Evolutionary conservation across 2,797 vertebrate genomes (phyloP).

Genomic region (Melanotaenia nigrans): DNA sequence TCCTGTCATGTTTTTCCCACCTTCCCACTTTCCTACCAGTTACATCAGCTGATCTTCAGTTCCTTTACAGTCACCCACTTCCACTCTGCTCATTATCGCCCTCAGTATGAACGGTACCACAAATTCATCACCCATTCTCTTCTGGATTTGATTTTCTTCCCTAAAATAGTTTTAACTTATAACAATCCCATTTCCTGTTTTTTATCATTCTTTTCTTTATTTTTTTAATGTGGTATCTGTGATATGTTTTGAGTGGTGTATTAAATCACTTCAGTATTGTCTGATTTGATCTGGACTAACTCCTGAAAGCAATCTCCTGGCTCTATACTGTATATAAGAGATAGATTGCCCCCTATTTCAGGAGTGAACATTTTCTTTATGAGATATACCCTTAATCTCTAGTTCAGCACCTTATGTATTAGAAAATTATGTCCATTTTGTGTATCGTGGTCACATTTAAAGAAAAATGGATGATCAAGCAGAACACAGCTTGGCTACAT

Average conservation of each 20-base stretch:
- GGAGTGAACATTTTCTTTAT: background rate
- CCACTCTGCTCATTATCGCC: conserved; percentile 6
- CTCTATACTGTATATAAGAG: background rate
- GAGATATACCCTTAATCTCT: background rate
- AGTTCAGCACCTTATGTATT: background rate
- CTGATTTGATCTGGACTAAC: background rate
- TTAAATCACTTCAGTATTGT: background rate
- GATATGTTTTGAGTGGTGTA: background rate
- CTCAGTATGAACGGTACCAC: background rate
- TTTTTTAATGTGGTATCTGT: background rate
- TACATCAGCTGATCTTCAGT: conserved; percentile 17
- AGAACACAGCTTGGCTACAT: background rate
- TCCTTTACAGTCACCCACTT: conserved; percentile 4
- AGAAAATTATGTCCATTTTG: background rate
- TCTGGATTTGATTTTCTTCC: background rate
- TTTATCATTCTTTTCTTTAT: background rate
- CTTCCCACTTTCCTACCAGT: background rate
- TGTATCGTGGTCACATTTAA: background rate
- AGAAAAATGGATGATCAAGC: background rate
- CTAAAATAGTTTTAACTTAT: background rate
- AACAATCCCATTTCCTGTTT: background rate
- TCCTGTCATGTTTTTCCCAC: background rate
- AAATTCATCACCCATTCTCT: background rate
- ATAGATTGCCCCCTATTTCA: background rate
- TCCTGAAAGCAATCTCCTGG: background rate